Percentiles rank a stretch among this genome's conserved stretches.
Evolutionary conservation across 2,113 vertebrate genomes (phyloP).

Genomic region (Scomber scombrus): DNA sequence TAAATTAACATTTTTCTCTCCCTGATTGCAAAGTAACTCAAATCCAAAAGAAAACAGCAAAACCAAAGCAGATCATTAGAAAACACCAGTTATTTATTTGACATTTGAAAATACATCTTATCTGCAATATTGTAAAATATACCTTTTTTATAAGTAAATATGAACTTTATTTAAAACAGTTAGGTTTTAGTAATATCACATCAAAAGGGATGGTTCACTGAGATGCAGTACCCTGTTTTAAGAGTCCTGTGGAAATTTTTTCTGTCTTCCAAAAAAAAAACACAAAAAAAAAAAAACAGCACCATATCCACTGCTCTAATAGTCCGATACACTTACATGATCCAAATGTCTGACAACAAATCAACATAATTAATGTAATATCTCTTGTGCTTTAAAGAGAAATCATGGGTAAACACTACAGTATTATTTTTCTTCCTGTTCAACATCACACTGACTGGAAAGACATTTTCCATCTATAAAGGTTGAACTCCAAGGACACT

Average conservation of each 20-base stretch:
- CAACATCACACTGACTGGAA: constrained; percentile 42
- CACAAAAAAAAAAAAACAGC: constrained; percentile 66
- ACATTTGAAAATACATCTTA: constrained; percentile 82
- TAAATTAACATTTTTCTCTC: background rate
- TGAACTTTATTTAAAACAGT: constrained; percentile 67
- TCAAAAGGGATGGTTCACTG: constrained; percentile 78
- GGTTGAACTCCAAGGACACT: background rate
- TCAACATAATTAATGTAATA: constrained; percentile 43
- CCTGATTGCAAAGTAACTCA: background rate
- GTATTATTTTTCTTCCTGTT: constrained; percentile 54
- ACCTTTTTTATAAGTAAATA: constrained; percentile 70
- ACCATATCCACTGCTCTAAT: constrained; percentile 40
- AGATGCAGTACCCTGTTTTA: constrained; percentile 70
- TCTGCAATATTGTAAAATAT: constrained; percentile 81
- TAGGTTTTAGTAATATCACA: constrained; percentile 75
- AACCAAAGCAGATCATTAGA: constrained; percentile 45
- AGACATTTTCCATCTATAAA: constrained; percentile 26
- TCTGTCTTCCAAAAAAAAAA: constrained; percentile 35
- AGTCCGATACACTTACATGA: constrained; percentile 47
- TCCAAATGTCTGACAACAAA: constrained; percentile 29
- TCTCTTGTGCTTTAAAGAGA: constrained; percentile 50
- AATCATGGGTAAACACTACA: constrained; percentile 38
- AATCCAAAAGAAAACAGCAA: constrained; percentile 4
- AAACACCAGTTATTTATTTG: constrained; percentile 82
- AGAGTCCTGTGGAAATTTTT: constrained; percentile 61